Evolutionary conservation across 2,797 vertebrate genomes (phyloP).

Genomic region (Hydrophis major): DNA sequence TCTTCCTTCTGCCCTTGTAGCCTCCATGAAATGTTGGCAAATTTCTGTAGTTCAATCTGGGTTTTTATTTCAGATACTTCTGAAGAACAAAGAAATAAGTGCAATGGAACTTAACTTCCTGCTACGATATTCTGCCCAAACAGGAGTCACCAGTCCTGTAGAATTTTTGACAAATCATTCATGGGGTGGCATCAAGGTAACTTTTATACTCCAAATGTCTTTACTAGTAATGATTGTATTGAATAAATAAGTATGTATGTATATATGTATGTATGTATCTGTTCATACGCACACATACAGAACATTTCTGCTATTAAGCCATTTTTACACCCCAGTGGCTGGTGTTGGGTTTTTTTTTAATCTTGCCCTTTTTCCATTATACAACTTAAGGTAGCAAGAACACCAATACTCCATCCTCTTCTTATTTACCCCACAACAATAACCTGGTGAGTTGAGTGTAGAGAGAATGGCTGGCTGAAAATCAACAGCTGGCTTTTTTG

Average conservation of each 20-base stretch:
- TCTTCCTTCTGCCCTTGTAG: not conserved
- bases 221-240: not conserved
- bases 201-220: not conserved
- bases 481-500: not conserved
- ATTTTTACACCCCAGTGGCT: not conserved
- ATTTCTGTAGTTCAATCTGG: not conserved
- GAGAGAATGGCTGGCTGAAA: not conserved
- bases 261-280: not conserved
- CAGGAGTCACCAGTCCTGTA: slow-evolving; percentile 80
- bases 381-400: not conserved
- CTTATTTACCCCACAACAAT: not conserved
- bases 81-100: slow-evolving; percentile 86
- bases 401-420: not conserved
- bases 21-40: not conserved
- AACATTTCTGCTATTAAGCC: not conserved
- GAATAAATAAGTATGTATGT: not conserved
- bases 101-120: slow-evolving; percentile 87
- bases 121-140: slow-evolving; percentile 83
- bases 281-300: not conserved
- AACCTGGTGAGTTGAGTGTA: not conserved
- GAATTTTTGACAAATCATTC: slow-evolving; percentile 89
- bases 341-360: not conserved
- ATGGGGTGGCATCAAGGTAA: slow-evolving; percentile 95
- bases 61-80: slow-evolving; percentile 77
- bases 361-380: not conserved